These are phyloP conservation scores for Xiphias gladius DNA, from an alignment of 2,113 vertebrate genomes.

Conservation along the genomic window DNA sequence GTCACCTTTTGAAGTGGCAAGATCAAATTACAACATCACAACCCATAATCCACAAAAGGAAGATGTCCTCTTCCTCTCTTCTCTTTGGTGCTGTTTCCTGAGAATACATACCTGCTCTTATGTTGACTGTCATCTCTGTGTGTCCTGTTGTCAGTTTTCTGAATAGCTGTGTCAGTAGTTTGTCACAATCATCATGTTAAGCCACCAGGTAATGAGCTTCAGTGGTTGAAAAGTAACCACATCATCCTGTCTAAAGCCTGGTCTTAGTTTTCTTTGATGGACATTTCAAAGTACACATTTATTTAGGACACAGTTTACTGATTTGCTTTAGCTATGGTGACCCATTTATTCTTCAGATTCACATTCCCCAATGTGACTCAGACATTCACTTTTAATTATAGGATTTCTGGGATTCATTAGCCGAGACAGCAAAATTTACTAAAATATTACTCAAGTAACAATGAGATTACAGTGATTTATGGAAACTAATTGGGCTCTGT, in stretches of 20 bases:
- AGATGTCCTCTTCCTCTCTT: background rate
- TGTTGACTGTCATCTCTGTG: constrained; percentile 28
- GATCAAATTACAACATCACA: constrained; percentile 30
- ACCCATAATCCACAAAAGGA: constrained; percentile 18
- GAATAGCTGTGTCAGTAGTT: constrained; percentile 15
- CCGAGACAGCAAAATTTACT: constrained; percentile 14
- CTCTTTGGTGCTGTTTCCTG: constrained; percentile 13
- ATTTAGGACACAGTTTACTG: constrained; percentile 7
- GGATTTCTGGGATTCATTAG: constrained; percentile 10
- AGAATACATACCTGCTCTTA: background rate
- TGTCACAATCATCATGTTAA: background rate
- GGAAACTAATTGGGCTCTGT: constrained; percentile 64
- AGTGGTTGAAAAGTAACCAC: background rate
- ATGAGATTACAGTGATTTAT: constrained; percentile 56
- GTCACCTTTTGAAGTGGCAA: constrained; percentile 14
- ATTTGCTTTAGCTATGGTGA: background rate
- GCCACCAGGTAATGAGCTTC: background rate
- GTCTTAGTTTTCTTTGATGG: background rate
- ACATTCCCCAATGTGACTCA: constrained; percentile 5
- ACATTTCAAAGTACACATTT: constrained; percentile 19
- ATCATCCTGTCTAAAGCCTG: background rate
- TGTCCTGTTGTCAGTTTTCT: constrained; percentile 20
- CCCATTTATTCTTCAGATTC: constrained; percentile 5
- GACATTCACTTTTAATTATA: constrained; percentile 39
- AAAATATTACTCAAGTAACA: constrained; percentile 33